phyloP scores from a whole-genome alignment of 2,113 vertebrate species.

The Plecotus auritus region DNA sequence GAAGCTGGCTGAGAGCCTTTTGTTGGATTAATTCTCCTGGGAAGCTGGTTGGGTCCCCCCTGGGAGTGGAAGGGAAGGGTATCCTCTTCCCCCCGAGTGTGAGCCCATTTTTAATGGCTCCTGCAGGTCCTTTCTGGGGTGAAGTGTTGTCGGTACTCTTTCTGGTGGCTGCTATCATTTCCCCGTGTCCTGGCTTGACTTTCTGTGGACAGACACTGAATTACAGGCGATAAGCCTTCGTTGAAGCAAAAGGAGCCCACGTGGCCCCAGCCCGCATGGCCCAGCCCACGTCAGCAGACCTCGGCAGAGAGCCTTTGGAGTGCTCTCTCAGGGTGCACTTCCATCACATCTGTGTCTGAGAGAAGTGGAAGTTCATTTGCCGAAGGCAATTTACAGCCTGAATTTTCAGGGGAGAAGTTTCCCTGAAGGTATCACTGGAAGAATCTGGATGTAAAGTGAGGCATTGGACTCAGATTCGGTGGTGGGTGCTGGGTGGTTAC shows the following conservation, averaged over 20 bases:
- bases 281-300: neutral
- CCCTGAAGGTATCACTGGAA: conserved; percentile 20
- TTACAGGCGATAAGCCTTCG: neutral
- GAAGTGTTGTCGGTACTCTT: neutral
- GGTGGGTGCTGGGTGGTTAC: neutral
- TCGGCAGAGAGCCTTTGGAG: neutral
- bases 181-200: neutral
- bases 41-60: neutral
- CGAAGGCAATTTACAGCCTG: conserved; percentile 52
- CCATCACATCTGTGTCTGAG: conserved; percentile 39
- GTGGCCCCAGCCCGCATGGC: neutral
- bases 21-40: neutral
- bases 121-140: neutral
- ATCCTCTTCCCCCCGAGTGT: fast-evolving
- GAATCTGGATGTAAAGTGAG: neutral
- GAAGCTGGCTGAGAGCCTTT: neutral
- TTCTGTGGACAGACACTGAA: conserved; percentile 41
- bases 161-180: neutral
- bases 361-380: conserved; percentile 69
- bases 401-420: conserved; percentile 49
- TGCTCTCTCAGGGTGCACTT: conserved; percentile 18
- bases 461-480: neutral
- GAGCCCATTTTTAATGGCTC: neutral
- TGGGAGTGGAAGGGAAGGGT: neutral
- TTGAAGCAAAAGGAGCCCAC: neutral